Conservation (phyloP, 2,113 vertebrate genomes). For the Corythornis vintsioides region DNA sequence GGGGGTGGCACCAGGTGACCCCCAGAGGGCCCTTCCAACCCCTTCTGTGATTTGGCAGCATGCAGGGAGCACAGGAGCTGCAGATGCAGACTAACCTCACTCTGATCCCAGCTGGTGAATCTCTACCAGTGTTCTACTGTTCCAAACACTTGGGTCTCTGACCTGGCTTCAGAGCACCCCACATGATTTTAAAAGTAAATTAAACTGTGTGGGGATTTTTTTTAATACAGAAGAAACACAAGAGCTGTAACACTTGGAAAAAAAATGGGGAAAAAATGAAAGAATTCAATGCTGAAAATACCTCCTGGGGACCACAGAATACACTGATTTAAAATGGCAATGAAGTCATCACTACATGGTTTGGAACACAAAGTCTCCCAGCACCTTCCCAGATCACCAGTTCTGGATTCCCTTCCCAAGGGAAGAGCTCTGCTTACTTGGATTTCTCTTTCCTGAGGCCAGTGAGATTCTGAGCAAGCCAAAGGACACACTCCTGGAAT, state of each 20-base stretch:
- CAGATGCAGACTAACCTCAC: neutral
- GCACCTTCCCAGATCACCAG: neutral
- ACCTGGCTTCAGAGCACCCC: neutral
- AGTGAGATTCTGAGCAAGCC: neutral
- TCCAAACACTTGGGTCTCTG: neutral
- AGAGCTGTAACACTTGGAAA: neutral
- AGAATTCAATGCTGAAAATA: neutral
- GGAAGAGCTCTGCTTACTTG: neutral
- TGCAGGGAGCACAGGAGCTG: neutral
- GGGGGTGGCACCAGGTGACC: no score
- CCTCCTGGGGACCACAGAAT: neutral
- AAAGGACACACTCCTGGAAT: rapidly evolving
- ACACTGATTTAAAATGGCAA: no score
- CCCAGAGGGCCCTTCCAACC: neutral
- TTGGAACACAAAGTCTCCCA: neutral
- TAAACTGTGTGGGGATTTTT: neutral
- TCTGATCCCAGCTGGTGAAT: neutral
- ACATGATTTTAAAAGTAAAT: neutral
- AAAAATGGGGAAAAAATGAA: neutral
- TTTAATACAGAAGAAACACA: neutral
- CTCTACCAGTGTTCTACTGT: neutral
- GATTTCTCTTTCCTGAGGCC: neutral
- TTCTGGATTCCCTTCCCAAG: neutral
- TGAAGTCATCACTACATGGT: rapidly evolving
- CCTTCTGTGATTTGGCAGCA: neutral